A percentile compares a stretch with the other conserved stretches of the same genome.
Conservation (phyloP, 2,888 invertebrate species). For the Odontocolon sp. region DNA sequence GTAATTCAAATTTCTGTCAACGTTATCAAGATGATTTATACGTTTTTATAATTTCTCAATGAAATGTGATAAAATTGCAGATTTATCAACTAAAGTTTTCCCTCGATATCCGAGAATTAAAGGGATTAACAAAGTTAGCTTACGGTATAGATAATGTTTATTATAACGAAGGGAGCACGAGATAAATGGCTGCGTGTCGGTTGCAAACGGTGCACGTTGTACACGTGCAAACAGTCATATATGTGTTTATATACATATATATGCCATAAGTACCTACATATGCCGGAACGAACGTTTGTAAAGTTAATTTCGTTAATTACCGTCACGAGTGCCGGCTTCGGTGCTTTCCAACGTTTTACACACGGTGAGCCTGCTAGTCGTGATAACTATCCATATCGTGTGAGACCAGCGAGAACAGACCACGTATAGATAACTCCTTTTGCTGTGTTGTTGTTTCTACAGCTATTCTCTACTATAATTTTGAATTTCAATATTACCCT, state of each 20-base stretch:
- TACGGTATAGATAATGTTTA: background rate
- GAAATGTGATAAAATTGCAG: too few relatives aligned
- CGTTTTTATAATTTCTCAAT: too few relatives aligned
- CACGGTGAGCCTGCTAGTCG: slow-evolving; percentile 12
- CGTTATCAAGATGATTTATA: too few relatives aligned
- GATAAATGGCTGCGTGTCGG: slow-evolving; percentile 5
- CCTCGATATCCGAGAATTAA: too few relatives aligned
- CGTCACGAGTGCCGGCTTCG: slow-evolving; percentile 61
- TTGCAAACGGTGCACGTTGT: background rate
- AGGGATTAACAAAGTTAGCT: background rate
- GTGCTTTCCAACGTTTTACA: slow-evolving; percentile 10
- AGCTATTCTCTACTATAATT: slow-evolving; percentile 15
- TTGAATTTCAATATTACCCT: slow-evolving; percentile 18
- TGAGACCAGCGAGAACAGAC: background rate
- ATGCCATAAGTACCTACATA: slow-evolving; percentile 1
- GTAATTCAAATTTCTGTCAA: too few relatives aligned
- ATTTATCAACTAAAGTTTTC: too few relatives aligned
- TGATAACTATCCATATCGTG: slow-evolving; percentile 59
- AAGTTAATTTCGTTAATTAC: slow-evolving; percentile 72
- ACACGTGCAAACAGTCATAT: background rate
- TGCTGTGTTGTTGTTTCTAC: background rate
- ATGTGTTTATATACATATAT: background rate
- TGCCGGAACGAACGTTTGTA: slow-evolving; percentile 13
- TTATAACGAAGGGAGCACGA: slow-evolving; percentile 1
- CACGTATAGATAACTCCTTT: too few relatives aligned